Evolutionary conservation across 2,113 vertebrate genomes (phyloP).

Genomic region (Hypanus sabinus): DNA sequence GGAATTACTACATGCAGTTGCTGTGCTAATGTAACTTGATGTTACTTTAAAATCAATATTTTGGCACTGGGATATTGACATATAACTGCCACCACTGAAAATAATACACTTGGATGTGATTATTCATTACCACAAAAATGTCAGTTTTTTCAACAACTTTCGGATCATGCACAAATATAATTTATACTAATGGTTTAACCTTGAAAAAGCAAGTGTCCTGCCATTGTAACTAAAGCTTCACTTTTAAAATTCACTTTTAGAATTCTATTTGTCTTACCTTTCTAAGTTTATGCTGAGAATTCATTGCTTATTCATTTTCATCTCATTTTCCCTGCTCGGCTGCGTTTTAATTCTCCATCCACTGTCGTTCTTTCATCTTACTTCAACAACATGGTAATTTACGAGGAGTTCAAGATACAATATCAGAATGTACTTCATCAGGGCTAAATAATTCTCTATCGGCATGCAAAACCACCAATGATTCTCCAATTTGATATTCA

Average conservation of each 20-base stretch:
- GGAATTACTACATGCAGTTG: background rate
- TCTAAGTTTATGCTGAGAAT: background rate
- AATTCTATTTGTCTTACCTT: conserved; percentile 6
- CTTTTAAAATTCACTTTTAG: background rate
- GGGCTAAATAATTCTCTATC: background rate
- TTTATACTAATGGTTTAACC: background rate
- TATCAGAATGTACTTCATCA: background rate
- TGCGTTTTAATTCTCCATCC: background rate
- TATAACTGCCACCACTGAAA: background rate
- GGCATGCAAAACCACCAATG: background rate
- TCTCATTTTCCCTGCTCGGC: background rate
- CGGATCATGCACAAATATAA: background rate
- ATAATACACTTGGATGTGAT: too few species aligned
- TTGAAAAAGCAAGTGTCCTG: background rate
- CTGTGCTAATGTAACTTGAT: background rate
- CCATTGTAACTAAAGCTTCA: background rate
- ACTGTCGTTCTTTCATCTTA: background rate
- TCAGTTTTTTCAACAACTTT: background rate
- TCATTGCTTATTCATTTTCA: background rate
- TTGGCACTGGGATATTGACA: background rate
- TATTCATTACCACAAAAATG: background rate
- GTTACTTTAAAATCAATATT: background rate
- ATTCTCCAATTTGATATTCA: background rate
- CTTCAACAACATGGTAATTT: background rate
- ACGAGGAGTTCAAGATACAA: background rate